Evolutionary conservation across 2,888 invertebrate genomes (phyloP).

Genomic region (Balanococcus diminutus): DNA sequence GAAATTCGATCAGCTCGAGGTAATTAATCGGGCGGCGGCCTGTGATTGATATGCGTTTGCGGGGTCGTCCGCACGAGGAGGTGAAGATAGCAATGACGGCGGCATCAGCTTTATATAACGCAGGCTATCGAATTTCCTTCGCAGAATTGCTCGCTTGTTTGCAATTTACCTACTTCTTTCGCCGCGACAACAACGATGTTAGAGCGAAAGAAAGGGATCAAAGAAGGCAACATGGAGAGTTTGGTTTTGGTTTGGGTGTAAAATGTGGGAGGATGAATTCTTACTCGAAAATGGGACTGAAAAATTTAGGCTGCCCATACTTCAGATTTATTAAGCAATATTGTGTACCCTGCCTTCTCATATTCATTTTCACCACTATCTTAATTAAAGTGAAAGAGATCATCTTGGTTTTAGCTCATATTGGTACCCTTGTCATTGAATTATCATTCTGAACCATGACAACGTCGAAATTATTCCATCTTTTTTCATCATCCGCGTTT

Average conservation of each 20-base stretch:
- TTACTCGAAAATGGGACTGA: too few species aligned
- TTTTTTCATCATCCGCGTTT: neutral
- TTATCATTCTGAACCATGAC: neutral
- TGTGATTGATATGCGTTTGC: conserved; percentile 21
- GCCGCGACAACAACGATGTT: neutral
- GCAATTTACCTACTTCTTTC: neutral
- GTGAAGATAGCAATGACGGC: neutral
- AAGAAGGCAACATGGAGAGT: neutral
- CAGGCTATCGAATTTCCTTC: neutral
- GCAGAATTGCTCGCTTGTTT: neutral
- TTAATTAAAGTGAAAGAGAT: neutral
- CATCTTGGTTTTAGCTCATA: neutral
- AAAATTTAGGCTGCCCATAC: too few species aligned
- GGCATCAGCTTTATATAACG: neutral
- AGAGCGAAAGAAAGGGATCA: neutral
- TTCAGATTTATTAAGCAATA: too few species aligned
- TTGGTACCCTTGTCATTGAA: neutral
- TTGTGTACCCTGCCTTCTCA: too few species aligned
- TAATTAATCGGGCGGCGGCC: conserved; percentile 4
- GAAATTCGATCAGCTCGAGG: neutral
- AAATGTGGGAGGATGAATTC: too few species aligned
- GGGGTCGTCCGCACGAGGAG: neutral
- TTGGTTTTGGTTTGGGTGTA: neutral
- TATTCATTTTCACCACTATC: neutral
- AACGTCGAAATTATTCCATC: too few species aligned